Conservation (phyloP, 2,888 invertebrate species). For the Synanthedon formicaeformis region DNA sequence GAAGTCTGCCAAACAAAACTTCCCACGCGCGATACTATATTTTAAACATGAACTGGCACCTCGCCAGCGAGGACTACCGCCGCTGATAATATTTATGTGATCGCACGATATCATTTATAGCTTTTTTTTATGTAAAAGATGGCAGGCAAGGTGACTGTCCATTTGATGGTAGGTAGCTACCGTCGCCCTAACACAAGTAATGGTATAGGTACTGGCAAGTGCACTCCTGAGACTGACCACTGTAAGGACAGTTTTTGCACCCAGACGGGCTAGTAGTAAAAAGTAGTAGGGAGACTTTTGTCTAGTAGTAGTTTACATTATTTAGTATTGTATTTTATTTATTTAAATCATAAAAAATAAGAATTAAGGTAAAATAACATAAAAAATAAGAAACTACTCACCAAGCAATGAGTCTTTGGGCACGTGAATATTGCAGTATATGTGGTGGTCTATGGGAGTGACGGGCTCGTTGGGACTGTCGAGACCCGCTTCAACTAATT, state of each 20-base stretch:
- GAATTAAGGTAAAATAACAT: neutral
- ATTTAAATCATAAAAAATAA: neutral
- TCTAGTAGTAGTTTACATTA: neutral
- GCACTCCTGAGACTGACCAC: no score
- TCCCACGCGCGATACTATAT: slow-evolving; percentile 34
- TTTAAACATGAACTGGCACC: slow-evolving; percentile 42
- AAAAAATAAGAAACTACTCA: slow-evolving; percentile 17
- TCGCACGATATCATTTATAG: neutral
- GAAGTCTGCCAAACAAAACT: slow-evolving; percentile 16
- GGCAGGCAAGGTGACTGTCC: no score
- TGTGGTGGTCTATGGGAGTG: slow-evolving; percentile 50
- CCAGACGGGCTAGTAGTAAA: no score
- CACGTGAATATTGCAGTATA: slow-evolving; percentile 61
- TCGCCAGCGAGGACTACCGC: slow-evolving; percentile 28
- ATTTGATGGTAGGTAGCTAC: no score
- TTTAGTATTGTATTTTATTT: no score
- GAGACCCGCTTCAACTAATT: slow-evolving; percentile 71
- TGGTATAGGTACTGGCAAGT: no score
- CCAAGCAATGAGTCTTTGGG: slow-evolving; percentile 52
- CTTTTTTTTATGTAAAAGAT: neutral
- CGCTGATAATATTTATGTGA: slow-evolving; percentile 32
- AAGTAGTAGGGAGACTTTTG: no score
- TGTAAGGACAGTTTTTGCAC: no score
- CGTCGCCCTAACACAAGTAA: no score
- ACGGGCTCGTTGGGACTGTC: slow-evolving; percentile 43